A percentile compares a stretch with the other conserved stretches of the same genome.
phyloP scores from a whole-genome alignment of 2,113 vertebrate species.

The Macaca nemestrina region DNA sequence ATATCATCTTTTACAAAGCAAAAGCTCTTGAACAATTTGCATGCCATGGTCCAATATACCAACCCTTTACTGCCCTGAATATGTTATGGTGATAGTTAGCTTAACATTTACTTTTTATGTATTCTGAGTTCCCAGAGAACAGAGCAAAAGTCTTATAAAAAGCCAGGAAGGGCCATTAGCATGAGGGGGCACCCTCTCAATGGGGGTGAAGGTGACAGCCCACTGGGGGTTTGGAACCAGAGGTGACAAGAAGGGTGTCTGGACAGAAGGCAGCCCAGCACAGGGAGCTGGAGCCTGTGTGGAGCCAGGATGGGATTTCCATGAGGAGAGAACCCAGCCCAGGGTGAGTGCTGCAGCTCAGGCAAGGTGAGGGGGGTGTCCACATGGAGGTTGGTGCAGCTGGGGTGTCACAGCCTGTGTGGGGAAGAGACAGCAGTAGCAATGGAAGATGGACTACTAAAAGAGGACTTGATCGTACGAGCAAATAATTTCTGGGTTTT shows the following conservation, averaged over 20 bases:
- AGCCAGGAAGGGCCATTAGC: neutral
- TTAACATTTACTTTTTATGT: neutral
- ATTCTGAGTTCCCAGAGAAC: neutral
- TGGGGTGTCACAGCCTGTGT: neutral
- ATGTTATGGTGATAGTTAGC: neutral
- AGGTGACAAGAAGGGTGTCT: neutral
- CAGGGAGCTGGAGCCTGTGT: fast-evolving
- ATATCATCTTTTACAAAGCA: neutral
- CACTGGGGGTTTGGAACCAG: fast-evolving
- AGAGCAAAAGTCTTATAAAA: neutral
- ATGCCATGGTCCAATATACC: neutral
- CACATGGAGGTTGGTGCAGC: no score
- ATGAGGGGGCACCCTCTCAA: neutral
- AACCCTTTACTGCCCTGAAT: neutral
- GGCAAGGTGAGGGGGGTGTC: neutral
- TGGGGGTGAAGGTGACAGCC: fast-evolving
- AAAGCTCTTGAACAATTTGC: neutral
- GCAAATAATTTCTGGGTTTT: neutral
- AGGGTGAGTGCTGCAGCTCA: neutral
- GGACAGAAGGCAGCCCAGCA: neutral
- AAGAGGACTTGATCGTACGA: fast-evolving
- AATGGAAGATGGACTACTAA: neutral
- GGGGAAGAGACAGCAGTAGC: neutral
- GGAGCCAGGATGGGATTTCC: fast-evolving
- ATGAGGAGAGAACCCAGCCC: neutral